Base-by-base conservation (phyloP, 2,888 invertebrate species). In the Azorinus chamasolen region DNA sequence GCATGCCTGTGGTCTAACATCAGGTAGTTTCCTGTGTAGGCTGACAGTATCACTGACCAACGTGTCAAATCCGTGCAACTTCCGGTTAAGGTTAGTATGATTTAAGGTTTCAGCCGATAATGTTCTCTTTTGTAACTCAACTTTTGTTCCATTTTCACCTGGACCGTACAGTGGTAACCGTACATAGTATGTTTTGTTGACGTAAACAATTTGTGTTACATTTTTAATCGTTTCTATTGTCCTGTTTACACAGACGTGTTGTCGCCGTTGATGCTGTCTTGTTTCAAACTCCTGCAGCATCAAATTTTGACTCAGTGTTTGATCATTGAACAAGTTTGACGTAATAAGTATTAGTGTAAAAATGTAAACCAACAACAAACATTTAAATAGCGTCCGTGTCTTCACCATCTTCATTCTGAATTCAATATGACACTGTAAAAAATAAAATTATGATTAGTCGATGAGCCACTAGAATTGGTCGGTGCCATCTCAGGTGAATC, bases 31-130 rank as follows among this genome's bases (percentile, higher is more conserved):
- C n/a, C 77, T 46, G 5, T 68, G 71, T 53, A 77, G 8, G n/a
- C 72, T 62, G 20, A 77, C 37, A 12, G 46, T 39, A 55, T 77
- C 77, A 45, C 77, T 77, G 10, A 77, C 54, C 39, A 71, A 71
- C 1, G 72, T 72, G 22, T 77, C 70, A 45, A 77, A 71, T 37
- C 71, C 59, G 50, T 76, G 76, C 5, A 58, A 41, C 14, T 59
- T 64, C 37, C 41, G 59, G 10, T 58, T 45, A 8, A 65, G 10
- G 41, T 57, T n/a, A 12, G 57, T 57, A 1, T 16, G 41, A 22
- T 57, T 57, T 24, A 57, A 6, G 22, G 1, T 43, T 10, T 57
- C 24, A 22, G 22, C 20, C 8, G 27, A 14, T 2, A 57, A 22
- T 2, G 43, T 12, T 24, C 14, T 43, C 32, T 32, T 32, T 32